These are phyloP conservation scores for Agonopterix alstromeriana DNA, from an alignment of 2,888 invertebrate species.

Conservation along the genomic window DNA sequence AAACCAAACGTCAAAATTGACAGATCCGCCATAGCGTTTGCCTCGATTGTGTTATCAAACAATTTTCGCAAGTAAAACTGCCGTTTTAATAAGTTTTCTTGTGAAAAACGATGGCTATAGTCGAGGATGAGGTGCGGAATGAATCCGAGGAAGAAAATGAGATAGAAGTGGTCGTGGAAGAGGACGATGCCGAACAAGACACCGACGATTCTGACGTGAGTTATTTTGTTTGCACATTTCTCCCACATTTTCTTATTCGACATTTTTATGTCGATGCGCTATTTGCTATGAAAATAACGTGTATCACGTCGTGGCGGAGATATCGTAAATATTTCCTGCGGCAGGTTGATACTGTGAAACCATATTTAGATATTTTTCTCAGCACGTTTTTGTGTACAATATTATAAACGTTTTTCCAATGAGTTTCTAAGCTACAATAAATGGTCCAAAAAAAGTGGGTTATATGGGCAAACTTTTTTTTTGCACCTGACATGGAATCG, in stretches of 20 bases:
- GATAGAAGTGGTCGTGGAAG: constrained; percentile 64
- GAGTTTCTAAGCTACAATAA: no score
- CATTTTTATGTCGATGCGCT: not conserved
- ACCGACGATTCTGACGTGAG: constrained; percentile 65
- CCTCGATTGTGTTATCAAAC: constrained; percentile 51
- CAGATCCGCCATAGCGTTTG: constrained; percentile 26
- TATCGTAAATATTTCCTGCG: no score
- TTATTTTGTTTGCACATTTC: constrained; percentile 2
- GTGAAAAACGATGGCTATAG: constrained; percentile 55
- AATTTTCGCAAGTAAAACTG: constrained; percentile 14
- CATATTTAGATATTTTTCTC: no score
- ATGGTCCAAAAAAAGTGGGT: no score
- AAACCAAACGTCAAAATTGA: constrained; percentile 11
- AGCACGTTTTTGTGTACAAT: no score
- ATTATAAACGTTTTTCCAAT: no score
- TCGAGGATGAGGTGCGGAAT: constrained; percentile 66
- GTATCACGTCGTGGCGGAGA: no score
- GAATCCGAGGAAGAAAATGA: constrained; percentile 68
- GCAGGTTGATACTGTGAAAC: no score
- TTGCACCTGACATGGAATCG: no score
- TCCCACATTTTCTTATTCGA: constrained; percentile 1
- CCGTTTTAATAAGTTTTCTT: constrained; percentile 20
- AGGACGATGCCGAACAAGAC: constrained; percentile 60
- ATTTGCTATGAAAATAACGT: no score
- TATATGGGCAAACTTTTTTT: no score